phyloP scores from a whole-genome alignment of 2,797 vertebrate species.

The Pangasius djambal region DNA sequence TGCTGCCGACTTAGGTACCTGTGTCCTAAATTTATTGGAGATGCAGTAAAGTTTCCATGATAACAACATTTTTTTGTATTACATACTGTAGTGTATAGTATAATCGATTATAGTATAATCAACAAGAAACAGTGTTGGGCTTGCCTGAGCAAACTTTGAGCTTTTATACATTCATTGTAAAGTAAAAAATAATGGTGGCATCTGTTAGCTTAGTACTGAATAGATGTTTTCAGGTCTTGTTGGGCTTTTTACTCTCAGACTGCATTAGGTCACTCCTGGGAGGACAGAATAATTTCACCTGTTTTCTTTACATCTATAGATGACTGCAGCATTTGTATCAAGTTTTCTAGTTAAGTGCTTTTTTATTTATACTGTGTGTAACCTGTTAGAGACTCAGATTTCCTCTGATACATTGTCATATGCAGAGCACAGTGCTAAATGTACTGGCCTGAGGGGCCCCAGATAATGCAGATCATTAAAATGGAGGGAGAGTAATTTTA shows the following conservation, averaged over 20 bases:
- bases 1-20: not conserved
- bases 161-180: not conserved
- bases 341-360: slow-evolving; percentile 19
- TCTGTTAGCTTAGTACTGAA: not conserved
- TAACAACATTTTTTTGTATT: not conserved
- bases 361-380: not conserved
- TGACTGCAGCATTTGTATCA: not conserved
- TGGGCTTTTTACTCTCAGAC: not conserved
- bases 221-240: slow-evolving; percentile 5
- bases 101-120: not conserved
- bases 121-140: not conserved
- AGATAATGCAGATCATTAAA: not conserved
- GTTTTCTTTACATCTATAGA: slow-evolving; percentile 10
- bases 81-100: not conserved
- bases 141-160: not conserved
- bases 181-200: not conserved
- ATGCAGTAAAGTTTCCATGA: not conserved
- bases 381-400: slow-evolving; percentile 20
- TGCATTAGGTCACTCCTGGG: not conserved
- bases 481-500: not conserved
- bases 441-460: not conserved
- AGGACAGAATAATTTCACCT: not conserved
- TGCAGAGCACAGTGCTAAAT: slow-evolving; percentile 10
- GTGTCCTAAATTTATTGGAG: not conserved
- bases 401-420: slow-evolving; percentile 1